phyloP scores from a whole-genome alignment of 2,113 vertebrate genomes.

The Phaetusa simplex region DNA sequence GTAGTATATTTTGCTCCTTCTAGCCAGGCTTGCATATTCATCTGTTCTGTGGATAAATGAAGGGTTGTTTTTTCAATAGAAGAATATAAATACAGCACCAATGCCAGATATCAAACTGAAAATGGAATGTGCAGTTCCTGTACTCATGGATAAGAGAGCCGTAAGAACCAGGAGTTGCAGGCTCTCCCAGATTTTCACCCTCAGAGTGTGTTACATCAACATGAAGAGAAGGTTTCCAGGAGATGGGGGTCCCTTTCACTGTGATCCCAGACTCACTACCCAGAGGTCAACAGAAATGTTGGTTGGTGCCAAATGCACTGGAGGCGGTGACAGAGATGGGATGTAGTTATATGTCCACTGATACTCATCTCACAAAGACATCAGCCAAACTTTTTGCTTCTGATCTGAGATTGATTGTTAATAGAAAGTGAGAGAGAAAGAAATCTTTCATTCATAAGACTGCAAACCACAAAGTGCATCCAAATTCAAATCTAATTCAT shows the following conservation, averaged over 20 bases:
- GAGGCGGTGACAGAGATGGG: not conserved
- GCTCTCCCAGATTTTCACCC: not conserved
- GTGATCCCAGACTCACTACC: not conserved
- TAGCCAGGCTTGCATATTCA: constrained; percentile 56
- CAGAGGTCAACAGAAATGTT: not conserved
- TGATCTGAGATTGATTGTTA: constrained; percentile 3
- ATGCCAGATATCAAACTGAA: not conserved
- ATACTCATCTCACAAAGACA: not conserved
- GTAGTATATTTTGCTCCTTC: constrained; percentile 39
- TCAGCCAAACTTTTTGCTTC: not conserved
- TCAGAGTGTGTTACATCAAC: not conserved
- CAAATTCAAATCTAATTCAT: constrained; percentile 45
- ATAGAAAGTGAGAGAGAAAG: not conserved
- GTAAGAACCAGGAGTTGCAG: not conserved
- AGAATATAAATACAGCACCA: not conserved
- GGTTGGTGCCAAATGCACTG: not conserved
- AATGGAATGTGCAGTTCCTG: not conserved
- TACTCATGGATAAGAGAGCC: not conserved
- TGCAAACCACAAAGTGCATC: constrained; percentile 28
- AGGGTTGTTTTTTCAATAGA: not conserved
- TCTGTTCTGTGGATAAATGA: not conserved
- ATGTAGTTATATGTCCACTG: not conserved
- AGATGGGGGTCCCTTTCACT: not conserved
- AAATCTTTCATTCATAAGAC: constrained; percentile 44
- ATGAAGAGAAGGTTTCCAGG: not conserved